phyloP scores from a whole-genome alignment of 2,888 invertebrate species.

The Gandaritis pyraliata region DNA sequence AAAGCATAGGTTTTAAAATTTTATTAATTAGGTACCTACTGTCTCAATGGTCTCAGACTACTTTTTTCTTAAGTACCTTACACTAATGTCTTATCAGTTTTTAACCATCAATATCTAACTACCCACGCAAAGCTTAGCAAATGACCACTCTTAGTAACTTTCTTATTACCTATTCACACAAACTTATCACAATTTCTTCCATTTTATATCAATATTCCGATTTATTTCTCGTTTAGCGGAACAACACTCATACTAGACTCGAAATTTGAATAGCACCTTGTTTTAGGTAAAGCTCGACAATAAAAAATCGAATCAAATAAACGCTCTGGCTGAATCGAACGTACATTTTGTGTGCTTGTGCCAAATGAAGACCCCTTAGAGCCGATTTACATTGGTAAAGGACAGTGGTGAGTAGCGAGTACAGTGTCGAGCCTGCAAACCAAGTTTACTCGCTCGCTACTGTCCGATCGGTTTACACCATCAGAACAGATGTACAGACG shows the following conservation, averaged over 20 bases:
- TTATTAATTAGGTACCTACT: not conserved
- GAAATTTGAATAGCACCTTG: slow-evolving; percentile 28
- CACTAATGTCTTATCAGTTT: slow-evolving; percentile 9
- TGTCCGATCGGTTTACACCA: too few relatives aligned
- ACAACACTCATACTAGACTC: slow-evolving; percentile 17
- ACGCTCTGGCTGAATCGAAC: slow-evolving; percentile 10
- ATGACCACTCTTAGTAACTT: slow-evolving; percentile 7
- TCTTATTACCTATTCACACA: too few relatives aligned
- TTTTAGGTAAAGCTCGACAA: slow-evolving; percentile 22
- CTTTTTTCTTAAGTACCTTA: not conserved
- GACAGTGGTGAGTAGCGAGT: too few relatives aligned
- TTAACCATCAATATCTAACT: slow-evolving; percentile 10
- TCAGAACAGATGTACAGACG: too few relatives aligned
- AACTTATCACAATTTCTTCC: slow-evolving; percentile 22
- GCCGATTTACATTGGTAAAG: too few relatives aligned
- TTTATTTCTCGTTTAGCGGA: not conserved
- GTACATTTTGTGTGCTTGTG: too few relatives aligned
- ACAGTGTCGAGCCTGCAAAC: too few relatives aligned
- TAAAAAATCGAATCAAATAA: slow-evolving; percentile 30
- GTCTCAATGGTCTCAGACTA: not conserved
- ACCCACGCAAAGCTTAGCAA: slow-evolving; percentile 5
- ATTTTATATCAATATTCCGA: slow-evolving; percentile 10
- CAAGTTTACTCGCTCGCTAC: too few relatives aligned
- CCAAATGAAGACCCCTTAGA: too few relatives aligned
- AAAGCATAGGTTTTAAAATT: not conserved